These are phyloP conservation scores for Didymodactylos carnosus DNA, from an alignment of 2,888 invertebrate genomes.

Conservation along the genomic window DNA sequence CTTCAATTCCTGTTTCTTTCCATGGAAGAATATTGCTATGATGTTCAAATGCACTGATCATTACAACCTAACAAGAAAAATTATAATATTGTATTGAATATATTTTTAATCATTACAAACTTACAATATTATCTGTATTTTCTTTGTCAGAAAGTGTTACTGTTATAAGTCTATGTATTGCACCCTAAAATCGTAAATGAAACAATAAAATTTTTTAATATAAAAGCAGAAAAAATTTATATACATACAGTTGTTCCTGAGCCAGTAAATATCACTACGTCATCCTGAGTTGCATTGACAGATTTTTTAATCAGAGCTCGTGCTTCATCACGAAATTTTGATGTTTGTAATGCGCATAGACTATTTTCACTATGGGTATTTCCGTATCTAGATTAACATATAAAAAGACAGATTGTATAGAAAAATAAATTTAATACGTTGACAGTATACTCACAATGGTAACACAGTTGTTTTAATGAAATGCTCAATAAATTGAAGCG, in stretches of 20 bases:
- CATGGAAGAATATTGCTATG: slow-evolving; percentile 14
- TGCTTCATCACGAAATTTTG: slow-evolving; percentile 54
- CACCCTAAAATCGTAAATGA: too few relatives aligned
- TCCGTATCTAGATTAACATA: slow-evolving; percentile 52
- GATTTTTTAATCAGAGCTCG: slow-evolving; percentile 56
- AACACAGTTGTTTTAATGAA: slow-evolving; percentile 57
- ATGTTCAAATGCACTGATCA: slow-evolving; percentile 5
- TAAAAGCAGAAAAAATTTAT: too few relatives aligned
- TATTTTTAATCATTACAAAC: slow-evolving; percentile 16
- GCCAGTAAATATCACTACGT: slow-evolving; percentile 54
- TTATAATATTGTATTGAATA: neutral
- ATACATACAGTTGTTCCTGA: slow-evolving; percentile 53
- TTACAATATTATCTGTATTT: neutral
- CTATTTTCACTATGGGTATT: slow-evolving; percentile 62
- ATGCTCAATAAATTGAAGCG: slow-evolving; percentile 63
- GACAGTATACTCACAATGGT: slow-evolving; percentile 36
- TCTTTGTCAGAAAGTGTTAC: slow-evolving; percentile 41
- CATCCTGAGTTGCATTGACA: slow-evolving; percentile 58
- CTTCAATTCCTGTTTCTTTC: slow-evolving; percentile 5
- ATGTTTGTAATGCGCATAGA: slow-evolving; percentile 65
- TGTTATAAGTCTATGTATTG: slow-evolving; percentile 54
- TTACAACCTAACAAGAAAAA: neutral
- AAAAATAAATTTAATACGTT: neutral
- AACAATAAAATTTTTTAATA: too few relatives aligned
- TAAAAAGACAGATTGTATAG: neutral